phyloP scores from a whole-genome alignment of 2,113 vertebrate species.

The Poicephalus meyeri region DNA sequence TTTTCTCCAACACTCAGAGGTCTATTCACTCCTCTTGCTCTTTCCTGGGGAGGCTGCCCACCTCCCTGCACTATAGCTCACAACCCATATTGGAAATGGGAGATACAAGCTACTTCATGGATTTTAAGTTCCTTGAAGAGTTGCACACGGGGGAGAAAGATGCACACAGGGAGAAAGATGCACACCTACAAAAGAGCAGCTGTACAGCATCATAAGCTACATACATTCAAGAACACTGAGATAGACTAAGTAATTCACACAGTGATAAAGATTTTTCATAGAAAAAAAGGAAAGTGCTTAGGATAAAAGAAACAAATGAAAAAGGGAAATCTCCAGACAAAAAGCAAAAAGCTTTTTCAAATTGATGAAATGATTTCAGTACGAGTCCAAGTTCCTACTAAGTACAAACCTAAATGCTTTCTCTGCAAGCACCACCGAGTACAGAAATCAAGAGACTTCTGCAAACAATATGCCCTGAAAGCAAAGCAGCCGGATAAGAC shows the following conservation, averaged over 20 bases:
- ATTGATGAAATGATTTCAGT: conserved; percentile 48
- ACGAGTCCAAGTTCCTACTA: conserved; percentile 50
- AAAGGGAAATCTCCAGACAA: conserved; percentile 36
- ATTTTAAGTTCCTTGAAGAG: background rate
- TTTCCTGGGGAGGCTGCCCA: background rate
- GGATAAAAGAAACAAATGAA: conserved; percentile 51
- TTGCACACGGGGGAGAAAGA: background rate
- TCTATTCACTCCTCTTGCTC: background rate
- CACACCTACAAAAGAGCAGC: conserved; percentile 6
- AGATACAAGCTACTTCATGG: background rate
- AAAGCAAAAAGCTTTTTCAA: conserved; percentile 55
- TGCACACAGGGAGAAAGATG: background rate
- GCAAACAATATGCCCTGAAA: conserved; percentile 58
- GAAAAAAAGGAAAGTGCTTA: conserved; percentile 35
- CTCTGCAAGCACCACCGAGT: conserved; percentile 48
- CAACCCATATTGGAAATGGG: background rate
- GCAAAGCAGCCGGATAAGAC: conserved; percentile 44
- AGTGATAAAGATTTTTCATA: conserved; percentile 12
- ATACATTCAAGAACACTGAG: conserved; percentile 3
- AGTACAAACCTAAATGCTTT: conserved; percentile 62
- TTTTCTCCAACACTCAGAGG: background rate
- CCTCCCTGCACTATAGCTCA: background rate
- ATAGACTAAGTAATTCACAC: conserved; percentile 36
- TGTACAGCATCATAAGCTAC: background rate
- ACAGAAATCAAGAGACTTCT: conserved; percentile 64